Conservation (phyloP, 2,113 vertebrate genomes). For the Zonotrichia leucophrys region DNA sequence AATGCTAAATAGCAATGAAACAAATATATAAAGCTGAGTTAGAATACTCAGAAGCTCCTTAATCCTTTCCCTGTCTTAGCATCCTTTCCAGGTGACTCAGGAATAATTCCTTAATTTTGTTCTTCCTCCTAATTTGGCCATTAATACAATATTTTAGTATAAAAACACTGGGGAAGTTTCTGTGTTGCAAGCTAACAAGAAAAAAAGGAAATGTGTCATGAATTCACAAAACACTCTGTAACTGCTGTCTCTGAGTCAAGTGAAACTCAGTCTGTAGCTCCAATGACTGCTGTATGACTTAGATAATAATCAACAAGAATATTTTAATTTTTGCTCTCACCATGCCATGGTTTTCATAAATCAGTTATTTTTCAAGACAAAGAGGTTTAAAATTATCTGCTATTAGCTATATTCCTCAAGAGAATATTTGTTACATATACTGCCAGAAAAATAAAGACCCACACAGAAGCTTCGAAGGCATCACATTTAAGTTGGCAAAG, state of each 20-base stretch:
- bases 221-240: not conserved
- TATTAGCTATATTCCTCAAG: not conserved
- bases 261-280: not conserved
- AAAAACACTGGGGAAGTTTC: not conserved
- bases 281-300: not conserved
- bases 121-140: not conserved
- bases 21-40: not conserved
- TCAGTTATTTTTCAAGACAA: not conserved
- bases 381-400: not conserved
- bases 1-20: not conserved
- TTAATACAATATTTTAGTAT: not conserved
- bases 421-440: not conserved
- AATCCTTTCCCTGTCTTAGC: not conserved
- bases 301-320: not conserved
- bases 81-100: not conserved
- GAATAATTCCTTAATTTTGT: not conserved
- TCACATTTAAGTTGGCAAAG: not conserved
- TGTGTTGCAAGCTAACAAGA: not conserved
- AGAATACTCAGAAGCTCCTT: not conserved
- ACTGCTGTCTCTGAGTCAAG: not conserved
- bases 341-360: not conserved
- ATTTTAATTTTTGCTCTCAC: not conserved
- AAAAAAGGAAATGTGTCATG: not conserved
- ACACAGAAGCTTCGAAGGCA: not conserved
- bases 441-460: not conserved